A percentile compares a stretch with the other conserved stretches of the same genome.
Evolutionary conservation across 2,113 vertebrate species (phyloP).

Genomic region (Malurus elegans): DNA sequence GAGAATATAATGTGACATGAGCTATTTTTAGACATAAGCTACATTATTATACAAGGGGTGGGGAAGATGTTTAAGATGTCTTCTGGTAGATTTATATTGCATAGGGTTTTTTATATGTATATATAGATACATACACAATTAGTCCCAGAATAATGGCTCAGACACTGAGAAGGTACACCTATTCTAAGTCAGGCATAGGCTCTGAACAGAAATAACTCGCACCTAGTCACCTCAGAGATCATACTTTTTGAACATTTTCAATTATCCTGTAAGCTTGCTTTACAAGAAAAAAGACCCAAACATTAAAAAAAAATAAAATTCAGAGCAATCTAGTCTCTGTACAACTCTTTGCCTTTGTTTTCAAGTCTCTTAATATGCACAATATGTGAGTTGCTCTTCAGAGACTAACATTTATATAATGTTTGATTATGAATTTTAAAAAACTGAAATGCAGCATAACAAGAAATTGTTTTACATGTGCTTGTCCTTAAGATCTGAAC

Average conservation of each 20-base stretch:
- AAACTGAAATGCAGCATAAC: not conserved
- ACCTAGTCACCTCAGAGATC: not conserved
- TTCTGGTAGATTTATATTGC: not conserved
- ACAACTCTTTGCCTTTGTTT: not conserved
- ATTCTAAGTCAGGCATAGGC: not conserved
- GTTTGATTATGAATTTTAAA: not conserved
- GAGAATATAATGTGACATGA: constrained; percentile 16
- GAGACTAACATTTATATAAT: not conserved
- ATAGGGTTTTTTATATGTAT: not conserved
- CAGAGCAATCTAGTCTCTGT: not conserved
- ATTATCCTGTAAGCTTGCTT: not conserved
- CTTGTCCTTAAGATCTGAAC: not conserved
- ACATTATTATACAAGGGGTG: not conserved
- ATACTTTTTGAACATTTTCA: not conserved
- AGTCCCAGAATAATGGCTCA: not conserved
- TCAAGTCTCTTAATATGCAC: not conserved
- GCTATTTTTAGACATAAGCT: not conserved
- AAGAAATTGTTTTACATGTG: not conserved
- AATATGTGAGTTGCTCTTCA: not conserved
- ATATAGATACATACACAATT: not conserved
- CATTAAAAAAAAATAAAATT: not conserved
- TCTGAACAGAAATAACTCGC: not conserved
- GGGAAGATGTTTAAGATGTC: not conserved
- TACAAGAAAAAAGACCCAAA: fast-evolving
- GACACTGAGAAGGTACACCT: not conserved